phyloP scores from a whole-genome alignment of 2,797 vertebrate species.

The Darevskia mixta region DNA sequence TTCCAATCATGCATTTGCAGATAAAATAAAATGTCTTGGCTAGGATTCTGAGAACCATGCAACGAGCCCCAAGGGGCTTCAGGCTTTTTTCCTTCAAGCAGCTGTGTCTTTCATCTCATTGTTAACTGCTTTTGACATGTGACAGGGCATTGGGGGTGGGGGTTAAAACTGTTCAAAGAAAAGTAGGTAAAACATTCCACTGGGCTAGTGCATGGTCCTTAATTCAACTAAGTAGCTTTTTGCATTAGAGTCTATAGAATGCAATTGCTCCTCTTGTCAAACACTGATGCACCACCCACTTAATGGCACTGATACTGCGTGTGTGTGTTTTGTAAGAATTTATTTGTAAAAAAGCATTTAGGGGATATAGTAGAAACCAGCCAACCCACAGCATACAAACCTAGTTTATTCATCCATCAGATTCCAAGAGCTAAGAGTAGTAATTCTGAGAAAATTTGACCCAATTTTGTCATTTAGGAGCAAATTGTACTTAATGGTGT shows the following conservation, averaged over 20 bases:
- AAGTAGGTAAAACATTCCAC: background rate
- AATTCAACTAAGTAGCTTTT: background rate
- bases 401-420: background rate
- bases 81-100: background rate
- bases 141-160: background rate
- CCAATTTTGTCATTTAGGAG: conserved; percentile 17
- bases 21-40: background rate
- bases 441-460: background rate
- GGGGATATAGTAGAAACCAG: conserved; percentile 44
- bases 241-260: background rate
- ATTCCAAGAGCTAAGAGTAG: background rate
- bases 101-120: background rate
- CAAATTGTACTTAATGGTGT: background rate
- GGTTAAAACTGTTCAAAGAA: background rate
- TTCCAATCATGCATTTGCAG: background rate
- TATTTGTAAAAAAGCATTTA: conserved; percentile 39
- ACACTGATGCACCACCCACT: conserved; percentile 56
- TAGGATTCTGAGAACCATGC: background rate
- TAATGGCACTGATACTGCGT: conserved; percentile 44
- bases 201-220: background rate
- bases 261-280: conserved; percentile 34
- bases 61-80: background rate
- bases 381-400: background rate
- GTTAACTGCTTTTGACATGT: background rate
- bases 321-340: conserved; percentile 60